Percentiles rank a stretch among this genome's conserved stretches.
phyloP scores from a whole-genome alignment of 1,140 invertebrate species.

The Brachionus asplanchnoidis region DNA sequence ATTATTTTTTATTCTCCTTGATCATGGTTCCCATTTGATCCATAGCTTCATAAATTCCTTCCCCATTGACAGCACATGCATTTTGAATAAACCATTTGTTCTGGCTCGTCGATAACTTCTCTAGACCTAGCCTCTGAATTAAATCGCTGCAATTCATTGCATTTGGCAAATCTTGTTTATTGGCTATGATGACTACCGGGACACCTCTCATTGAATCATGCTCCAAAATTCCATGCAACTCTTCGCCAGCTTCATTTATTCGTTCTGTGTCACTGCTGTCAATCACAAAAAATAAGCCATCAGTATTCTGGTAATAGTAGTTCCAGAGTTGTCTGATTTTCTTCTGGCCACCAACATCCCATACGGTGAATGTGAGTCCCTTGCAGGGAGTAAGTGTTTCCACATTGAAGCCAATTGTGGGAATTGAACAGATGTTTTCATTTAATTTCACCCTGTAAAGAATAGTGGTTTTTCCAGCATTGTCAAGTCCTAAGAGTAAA shows the following conservation, averaged over 20 bases:
- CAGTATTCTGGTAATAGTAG: slow-evolving; percentile 97
- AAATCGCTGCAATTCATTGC: slow-evolving; percentile 96
- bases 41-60: slow-evolving; percentile 93
- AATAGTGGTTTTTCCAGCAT: slow-evolving; percentile 95
- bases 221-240: slow-evolving; percentile 82
- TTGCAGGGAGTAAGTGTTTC: slow-evolving; percentile 87
- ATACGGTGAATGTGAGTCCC: slow-evolving; percentile 81
- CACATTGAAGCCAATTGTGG: slow-evolving; percentile 92
- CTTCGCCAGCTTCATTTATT: slow-evolving; percentile 85
- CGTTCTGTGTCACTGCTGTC: slow-evolving; percentile 93
- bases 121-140: slow-evolving; percentile 90
- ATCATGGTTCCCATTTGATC: slow-evolving; percentile 63
- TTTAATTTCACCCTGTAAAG: slow-evolving; percentile 92
- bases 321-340: slow-evolving; percentile 72
- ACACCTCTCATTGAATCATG: slow-evolving; percentile 66
- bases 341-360: slow-evolving; percentile 77
- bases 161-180: slow-evolving; percentile 94
- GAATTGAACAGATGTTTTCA: slow-evolving; percentile 94
- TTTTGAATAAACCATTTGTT: slow-evolving; percentile 89
- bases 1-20: background rate
- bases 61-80: slow-evolving; percentile 90
- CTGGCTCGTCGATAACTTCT: slow-evolving; percentile 82
- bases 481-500: slow-evolving; percentile 92
- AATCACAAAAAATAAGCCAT: slow-evolving; percentile 86
- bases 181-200: slow-evolving; percentile 59